These are phyloP conservation scores for Diplodus sargus DNA, from an alignment of 2,797 vertebrate genomes.

Conservation along the genomic window DNA sequence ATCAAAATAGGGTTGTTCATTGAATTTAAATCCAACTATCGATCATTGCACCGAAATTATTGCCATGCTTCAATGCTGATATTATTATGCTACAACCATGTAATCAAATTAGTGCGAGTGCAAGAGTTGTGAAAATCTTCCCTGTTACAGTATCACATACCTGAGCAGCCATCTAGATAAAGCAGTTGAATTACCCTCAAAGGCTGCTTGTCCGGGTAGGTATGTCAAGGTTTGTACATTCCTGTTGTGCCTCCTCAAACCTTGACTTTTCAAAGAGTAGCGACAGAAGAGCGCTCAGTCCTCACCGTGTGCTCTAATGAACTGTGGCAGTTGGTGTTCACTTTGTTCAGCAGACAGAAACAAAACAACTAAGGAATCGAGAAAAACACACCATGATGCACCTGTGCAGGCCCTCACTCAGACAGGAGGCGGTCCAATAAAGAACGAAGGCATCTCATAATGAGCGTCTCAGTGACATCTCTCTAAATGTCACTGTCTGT, in stretches of 20 bases:
- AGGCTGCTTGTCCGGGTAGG: slow-evolving; percentile 17
- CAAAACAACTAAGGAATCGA: slow-evolving; percentile 12
- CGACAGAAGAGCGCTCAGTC: slow-evolving; percentile 5
- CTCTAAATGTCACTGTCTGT: slow-evolving; percentile 13
- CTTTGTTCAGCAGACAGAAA: slow-evolving; percentile 28
- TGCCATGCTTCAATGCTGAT: neutral
- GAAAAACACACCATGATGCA: neutral
- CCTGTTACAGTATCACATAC: slow-evolving; percentile 4
- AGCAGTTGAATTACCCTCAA: slow-evolving; percentile 23
- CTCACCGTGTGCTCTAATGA: slow-evolving; percentile 26
- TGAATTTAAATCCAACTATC: no score
- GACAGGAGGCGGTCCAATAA: neutral
- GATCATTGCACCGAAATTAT: neutral
- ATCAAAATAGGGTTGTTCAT: no score
- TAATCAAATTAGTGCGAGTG: neutral
- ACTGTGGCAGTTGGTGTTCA: slow-evolving; percentile 22
- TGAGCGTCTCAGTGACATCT: slow-evolving; percentile 1
- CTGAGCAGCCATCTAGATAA: neutral
- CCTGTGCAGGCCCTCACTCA: slow-evolving; percentile 6
- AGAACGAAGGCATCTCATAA: slow-evolving; percentile 4
- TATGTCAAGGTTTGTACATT: slow-evolving; percentile 47
- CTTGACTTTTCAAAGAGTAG: slow-evolving; percentile 21
- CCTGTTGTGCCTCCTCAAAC: slow-evolving; percentile 23
- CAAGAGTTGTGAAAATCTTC: neutral
- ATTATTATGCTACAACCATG: neutral